Evolutionary conservation across 2,797 vertebrate genomes (phyloP), one percentile per base, ranked within the genome.

Genomic region (Hafferia zeledoni): DNA sequence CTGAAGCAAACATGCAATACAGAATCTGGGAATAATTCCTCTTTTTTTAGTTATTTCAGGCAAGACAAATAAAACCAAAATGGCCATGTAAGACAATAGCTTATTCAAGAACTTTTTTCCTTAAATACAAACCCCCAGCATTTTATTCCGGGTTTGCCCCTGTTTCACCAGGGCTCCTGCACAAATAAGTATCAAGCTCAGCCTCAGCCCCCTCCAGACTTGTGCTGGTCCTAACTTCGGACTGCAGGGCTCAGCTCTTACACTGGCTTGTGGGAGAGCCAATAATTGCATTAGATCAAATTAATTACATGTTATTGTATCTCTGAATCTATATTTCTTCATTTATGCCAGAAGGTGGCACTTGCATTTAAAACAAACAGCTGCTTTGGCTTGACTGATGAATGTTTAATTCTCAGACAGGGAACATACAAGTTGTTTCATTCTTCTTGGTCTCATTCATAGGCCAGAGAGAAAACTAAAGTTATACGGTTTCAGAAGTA

Each of bases 221-320:
- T 64, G n/a, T 75, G 28, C 57, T 89, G 52, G 16, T 59, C 47
- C 43, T 86, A 20, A 17, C 41, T 43, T 5, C 1, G 3, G 7
- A 4, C 27, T 75, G 75, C 39, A 28, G 28, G n/a, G 35, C 65
- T 83, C 39, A 87, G 46, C 25, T 75, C n/a, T 77, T 78, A 50
- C 31, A 35, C 6, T 60, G 27, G 17, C n/a, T 80, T 17, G 0
- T 85, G 61, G 55, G 55, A 83, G 57, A 75, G 72, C 46, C 28
- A 81, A n/a, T 83, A 94, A 91, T 91, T 94, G 55, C 80, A 82
- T 72, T 90, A 93, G 39, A 72, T 61, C 72, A 86, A 59, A 83
- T 86, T 88, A 89, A 91, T 82, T 87, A 13, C 61, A n/a, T 37
- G 41, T 89, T 83, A 49, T 72, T 72, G 22, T 78, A 67, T 78